phyloP scores from a whole-genome alignment of 2,888 invertebrate genomes.

The Aspidiotus rigidus region DNA sequence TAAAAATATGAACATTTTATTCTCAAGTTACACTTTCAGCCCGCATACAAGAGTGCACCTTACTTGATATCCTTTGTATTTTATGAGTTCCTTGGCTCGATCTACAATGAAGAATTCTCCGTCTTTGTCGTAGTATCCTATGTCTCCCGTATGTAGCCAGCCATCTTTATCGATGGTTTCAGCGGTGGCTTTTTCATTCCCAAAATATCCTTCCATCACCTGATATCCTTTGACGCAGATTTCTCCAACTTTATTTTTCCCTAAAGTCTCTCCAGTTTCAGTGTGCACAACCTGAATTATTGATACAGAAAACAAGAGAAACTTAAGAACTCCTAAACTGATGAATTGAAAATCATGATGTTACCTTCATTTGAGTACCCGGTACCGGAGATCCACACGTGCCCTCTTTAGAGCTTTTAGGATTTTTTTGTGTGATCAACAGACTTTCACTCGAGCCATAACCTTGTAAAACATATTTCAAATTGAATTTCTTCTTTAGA shows the following conservation, averaged over 20 bases:
- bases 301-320: neutral
- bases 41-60: constrained; percentile 4
- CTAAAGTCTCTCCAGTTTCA: constrained; percentile 49
- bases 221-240: constrained; percentile 71
- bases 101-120: constrained; percentile 73
- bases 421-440: neutral
- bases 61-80: constrained; percentile 70
- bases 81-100: constrained; percentile 79
- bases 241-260: constrained; percentile 65
- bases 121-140: constrained; percentile 72
- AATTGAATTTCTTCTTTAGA: constrained; percentile 12
- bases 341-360: too few relatives aligned
- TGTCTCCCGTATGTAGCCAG: constrained; percentile 69
- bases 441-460: constrained; percentile 38
- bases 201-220: constrained; percentile 76
- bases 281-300: constrained; percentile 38
- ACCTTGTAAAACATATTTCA: constrained; percentile 30
- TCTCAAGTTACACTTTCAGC: neutral
- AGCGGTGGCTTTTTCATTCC: constrained; percentile 57
- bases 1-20: constrained; percentile 43
- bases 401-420: neutral
- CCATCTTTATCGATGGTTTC: constrained; percentile 60
- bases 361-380: neutral
- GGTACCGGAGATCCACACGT: constrained; percentile 6
- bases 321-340: too few relatives aligned